These are phyloP conservation scores for Nothocercus julius DNA, from an alignment of 2,113 vertebrate genomes.

Conservation along the genomic window DNA sequence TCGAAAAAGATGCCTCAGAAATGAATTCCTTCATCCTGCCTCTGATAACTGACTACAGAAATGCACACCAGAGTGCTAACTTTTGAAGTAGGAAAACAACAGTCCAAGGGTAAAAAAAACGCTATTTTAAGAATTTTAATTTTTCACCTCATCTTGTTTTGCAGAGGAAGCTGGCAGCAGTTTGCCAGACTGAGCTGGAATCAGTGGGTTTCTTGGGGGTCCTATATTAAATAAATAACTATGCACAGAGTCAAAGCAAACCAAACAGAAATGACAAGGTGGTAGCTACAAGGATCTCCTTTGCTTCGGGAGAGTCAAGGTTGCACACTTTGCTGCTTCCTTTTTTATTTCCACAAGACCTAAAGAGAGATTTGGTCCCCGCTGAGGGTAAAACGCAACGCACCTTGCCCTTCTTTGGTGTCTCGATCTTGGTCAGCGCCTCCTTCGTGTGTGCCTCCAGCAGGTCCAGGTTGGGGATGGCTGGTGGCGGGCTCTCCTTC, in stretches of 20 bases:
- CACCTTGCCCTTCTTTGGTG: constrained; percentile 93
- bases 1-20: background rate
- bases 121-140: background rate
- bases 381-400: background rate
- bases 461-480: constrained; percentile 90
- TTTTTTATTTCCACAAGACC: background rate
- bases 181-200: background rate
- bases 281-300: background rate
- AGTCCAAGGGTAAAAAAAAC: background rate
- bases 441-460: constrained; percentile 95
- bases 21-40: background rate
- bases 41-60: background rate
- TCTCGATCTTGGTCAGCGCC: constrained; percentile 93
- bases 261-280: accelerated
- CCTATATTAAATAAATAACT: background rate
- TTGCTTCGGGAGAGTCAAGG: background rate
- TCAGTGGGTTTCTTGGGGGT: background rate
- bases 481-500: constrained; percentile 84
- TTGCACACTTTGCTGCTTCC: background rate
- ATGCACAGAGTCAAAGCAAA: background rate
- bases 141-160: background rate
- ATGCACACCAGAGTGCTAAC: background rate
- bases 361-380: background rate
- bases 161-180: background rate
- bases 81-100: background rate